These are phyloP conservation scores for Gallinago solitaria DNA, from an alignment of 2,797 vertebrate genomes.

Conservation along the genomic window DNA sequence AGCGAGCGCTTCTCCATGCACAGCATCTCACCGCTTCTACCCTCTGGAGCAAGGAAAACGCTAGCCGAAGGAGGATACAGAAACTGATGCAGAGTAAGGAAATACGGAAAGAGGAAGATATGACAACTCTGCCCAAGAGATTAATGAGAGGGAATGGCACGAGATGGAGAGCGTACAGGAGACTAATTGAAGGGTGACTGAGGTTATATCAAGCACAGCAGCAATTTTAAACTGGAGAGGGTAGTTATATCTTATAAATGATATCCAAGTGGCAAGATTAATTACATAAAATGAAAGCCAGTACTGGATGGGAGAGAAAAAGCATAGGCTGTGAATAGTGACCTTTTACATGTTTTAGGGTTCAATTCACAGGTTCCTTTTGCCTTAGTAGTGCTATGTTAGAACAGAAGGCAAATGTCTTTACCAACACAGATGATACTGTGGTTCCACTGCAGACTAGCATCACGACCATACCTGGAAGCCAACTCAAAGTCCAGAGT, in stretches of 20 bases:
- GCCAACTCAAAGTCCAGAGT: background rate
- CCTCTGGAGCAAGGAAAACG: background rate
- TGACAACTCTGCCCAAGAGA: background rate
- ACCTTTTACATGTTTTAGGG: background rate
- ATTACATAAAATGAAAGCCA: background rate
- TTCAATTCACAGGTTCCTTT: background rate
- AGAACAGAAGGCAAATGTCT: background rate
- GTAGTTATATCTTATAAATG: background rate
- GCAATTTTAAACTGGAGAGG: background rate
- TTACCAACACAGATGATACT: accelerated
- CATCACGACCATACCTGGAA: background rate
- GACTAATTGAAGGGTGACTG: background rate
- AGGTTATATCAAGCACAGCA: background rate
- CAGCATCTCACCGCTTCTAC: background rate
- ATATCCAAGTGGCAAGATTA: background rate
- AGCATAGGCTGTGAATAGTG: background rate
- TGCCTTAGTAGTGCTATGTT: background rate
- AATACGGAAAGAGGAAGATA: background rate
- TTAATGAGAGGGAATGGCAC: background rate
- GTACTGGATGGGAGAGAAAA: background rate
- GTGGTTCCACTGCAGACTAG: background rate
- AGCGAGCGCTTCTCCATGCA: background rate
- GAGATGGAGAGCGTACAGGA: background rate
- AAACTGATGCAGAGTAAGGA: background rate
- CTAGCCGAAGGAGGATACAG: background rate